Conservation (phyloP, 2,888 invertebrate species). For the Lasiommata megera region DNA sequence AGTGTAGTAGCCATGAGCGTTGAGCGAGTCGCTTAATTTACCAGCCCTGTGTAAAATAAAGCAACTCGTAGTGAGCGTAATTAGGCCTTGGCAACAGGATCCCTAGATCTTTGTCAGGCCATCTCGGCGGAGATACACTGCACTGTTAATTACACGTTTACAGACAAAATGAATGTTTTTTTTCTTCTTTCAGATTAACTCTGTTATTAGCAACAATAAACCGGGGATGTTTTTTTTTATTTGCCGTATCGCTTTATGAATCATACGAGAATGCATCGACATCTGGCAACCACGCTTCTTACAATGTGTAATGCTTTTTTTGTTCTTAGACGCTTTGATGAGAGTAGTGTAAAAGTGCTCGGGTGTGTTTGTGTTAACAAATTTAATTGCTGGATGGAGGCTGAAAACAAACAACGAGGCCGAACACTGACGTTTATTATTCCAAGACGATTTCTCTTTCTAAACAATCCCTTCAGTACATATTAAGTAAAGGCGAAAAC, state of each 20-base stretch:
- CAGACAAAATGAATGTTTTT: slow-evolving; percentile 4
- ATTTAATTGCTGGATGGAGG: neutral
- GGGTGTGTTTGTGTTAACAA: neutral
- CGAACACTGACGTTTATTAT: neutral
- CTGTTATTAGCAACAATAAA: slow-evolving; percentile 4
- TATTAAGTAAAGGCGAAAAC: slow-evolving; percentile 16
- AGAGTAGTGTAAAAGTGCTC: neutral
- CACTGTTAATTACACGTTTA: slow-evolving; percentile 9
- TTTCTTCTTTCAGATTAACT: neutral
- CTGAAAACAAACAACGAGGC: slow-evolving; percentile 1
- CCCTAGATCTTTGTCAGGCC: slow-evolving; percentile 4
- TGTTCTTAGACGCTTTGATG: slow-evolving; percentile 17
- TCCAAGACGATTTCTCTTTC: slow-evolving; percentile 15
- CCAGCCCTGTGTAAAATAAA: slow-evolving; percentile 13
- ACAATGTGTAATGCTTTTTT: slow-evolving; percentile 26
- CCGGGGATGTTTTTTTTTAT: neutral
- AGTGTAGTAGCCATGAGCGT: neutral
- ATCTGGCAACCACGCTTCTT: slow-evolving; percentile 39
- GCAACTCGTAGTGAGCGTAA: slow-evolving; percentile 15
- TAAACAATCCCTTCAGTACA: slow-evolving; percentile 11
- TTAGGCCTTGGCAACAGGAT: slow-evolving; percentile 26
- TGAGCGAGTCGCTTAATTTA: slow-evolving; percentile 4
- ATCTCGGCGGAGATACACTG: neutral
- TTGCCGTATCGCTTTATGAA: slow-evolving; percentile 18
- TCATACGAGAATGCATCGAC: slow-evolving; percentile 31